phyloP scores from a whole-genome alignment of 2,113 vertebrate genomes.

The Chiloscyllium plagiosum region DNA sequence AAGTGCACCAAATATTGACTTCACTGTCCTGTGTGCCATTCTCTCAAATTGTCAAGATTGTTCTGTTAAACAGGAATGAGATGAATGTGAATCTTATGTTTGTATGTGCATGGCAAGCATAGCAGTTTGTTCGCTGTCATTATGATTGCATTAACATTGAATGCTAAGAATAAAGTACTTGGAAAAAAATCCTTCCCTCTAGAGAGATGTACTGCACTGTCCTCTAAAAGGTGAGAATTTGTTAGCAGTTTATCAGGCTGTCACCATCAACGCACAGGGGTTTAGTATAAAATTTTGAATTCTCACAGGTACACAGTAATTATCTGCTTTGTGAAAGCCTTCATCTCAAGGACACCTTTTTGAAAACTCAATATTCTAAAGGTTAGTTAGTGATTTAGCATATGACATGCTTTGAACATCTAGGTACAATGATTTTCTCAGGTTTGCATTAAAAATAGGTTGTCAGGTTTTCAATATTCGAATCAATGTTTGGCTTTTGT shows the following conservation, averaged over 20 bases:
- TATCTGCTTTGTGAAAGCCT: constrained; percentile 37
- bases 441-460: constrained; percentile 41
- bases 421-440: constrained; percentile 39
- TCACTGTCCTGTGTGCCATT: neutral
- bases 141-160: neutral
- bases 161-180: neutral
- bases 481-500: neutral
- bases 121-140: neutral
- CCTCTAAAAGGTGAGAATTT: neutral
- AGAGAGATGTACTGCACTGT: neutral
- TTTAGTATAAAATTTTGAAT: constrained; percentile 38
- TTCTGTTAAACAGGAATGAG: neutral
- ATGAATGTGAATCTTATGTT: too few species aligned
- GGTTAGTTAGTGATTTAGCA: constrained; percentile 34
- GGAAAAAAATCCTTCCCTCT: neutral
- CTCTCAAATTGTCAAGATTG: neutral
- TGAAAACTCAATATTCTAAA: constrained; percentile 41
- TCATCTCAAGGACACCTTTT: constrained; percentile 27
- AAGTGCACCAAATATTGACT: neutral
- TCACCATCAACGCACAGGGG: neutral
- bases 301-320: constrained; percentile 41
- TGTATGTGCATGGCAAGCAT: too few species aligned
- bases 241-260: neutral
- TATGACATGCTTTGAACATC: neutral
- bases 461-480: constrained; percentile 8